A percentile compares a stretch with the other conserved stretches of the same genome.
Evolutionary conservation across 2,888 invertebrate genomes (phyloP).

Genomic region (Polyommatus icarus): DNA sequence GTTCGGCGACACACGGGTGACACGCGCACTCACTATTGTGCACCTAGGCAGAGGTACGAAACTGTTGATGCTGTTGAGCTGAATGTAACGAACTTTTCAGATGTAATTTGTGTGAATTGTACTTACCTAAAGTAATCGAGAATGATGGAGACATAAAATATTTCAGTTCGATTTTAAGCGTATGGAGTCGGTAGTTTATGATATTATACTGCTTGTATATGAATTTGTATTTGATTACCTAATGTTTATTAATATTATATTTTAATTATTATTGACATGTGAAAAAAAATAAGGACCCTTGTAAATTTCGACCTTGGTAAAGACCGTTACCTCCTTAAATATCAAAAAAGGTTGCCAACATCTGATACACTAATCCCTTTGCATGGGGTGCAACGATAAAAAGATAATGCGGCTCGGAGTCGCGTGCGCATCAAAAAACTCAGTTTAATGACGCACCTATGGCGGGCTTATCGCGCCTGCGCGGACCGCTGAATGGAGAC

Average conservation of each 20-base stretch:
- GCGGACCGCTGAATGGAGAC: constrained; percentile 50
- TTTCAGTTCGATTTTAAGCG: too few species aligned
- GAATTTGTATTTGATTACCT: too few species aligned
- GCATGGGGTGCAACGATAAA: constrained; percentile 78
- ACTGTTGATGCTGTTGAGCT: constrained; percentile 45
- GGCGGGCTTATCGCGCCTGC: constrained; percentile 77
- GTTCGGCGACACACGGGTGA: constrained; percentile 76
- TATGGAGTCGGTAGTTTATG: too few species aligned
- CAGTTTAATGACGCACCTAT: constrained; percentile 76
- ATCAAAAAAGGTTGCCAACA: constrained; percentile 48
- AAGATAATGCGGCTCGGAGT: constrained; percentile 74
- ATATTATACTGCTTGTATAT: too few species aligned
- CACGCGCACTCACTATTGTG: constrained; percentile 67
- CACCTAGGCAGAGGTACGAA: constrained; percentile 63
- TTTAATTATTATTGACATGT: too few species aligned
- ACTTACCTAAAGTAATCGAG: too few species aligned
- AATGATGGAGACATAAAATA: too few species aligned
- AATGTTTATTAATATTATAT: too few species aligned
- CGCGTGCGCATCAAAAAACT: constrained; percentile 76
- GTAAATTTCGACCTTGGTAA: background rate
- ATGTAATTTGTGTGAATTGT: too few species aligned
- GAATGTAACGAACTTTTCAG: background rate
- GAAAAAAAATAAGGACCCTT: too few species aligned
- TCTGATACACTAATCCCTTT: constrained; percentile 66
- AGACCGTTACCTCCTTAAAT: background rate